phyloP scores from a whole-genome alignment of 37 sponge, comb jelly and placozoan species.

The Diacarnus erythraeanus region DNA sequence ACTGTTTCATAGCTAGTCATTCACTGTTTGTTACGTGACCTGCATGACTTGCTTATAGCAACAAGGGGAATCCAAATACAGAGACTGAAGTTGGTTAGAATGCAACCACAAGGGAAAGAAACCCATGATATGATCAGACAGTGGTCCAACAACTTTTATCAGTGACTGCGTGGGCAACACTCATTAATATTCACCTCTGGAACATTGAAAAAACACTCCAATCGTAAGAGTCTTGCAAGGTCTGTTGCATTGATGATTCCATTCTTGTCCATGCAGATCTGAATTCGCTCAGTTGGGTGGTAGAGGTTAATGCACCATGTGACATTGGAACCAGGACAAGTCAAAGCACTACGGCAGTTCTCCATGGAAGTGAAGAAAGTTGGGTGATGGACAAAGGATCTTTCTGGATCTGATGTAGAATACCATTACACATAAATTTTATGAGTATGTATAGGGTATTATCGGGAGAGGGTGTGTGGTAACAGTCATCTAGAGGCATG shows the following conservation, averaged over 20 bases:
- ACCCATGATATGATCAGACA: too few relatives aligned
- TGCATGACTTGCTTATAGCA: too few relatives aligned
- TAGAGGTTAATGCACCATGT: slow-evolving; percentile 50
- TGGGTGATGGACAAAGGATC: too few relatives aligned
- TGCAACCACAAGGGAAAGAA: too few relatives aligned
- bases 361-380: neutral
- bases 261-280: slow-evolving; percentile 31
- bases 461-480: too few relatives aligned
- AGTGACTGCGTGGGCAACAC: too few relatives aligned
- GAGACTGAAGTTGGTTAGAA: too few relatives aligned
- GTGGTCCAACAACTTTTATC: too few relatives aligned
- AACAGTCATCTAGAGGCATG: too few relatives aligned
- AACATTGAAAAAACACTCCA: slow-evolving; percentile 7
- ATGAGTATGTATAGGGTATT: too few relatives aligned
- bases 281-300: slow-evolving; percentile 25
- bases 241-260: neutral
- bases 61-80: too few relatives aligned
- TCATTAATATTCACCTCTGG: neutral
- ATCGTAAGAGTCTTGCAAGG: neutral
- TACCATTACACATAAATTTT: too few relatives aligned
- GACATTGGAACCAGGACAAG: neutral
- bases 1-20: neutral
- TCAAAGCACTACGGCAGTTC: neutral
- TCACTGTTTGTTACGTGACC: neutral
- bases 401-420: neutral